phyloP scores from a whole-genome alignment of 1,140 invertebrate species.

The Drosophila baimaii region DNA sequence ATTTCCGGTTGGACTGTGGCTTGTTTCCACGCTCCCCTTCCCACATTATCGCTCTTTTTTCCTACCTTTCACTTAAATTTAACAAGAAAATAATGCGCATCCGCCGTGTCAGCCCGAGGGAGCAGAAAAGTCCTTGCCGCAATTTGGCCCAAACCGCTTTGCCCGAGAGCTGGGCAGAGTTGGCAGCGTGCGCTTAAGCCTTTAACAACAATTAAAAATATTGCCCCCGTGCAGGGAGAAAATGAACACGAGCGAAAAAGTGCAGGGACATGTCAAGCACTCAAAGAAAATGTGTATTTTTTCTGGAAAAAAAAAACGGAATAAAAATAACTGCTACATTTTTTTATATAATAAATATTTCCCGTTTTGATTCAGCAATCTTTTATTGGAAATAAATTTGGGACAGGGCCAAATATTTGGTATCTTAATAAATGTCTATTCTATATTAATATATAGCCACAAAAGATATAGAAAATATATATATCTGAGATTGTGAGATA shows the following conservation, averaged over 20 bases:
- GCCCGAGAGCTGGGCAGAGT: neutral
- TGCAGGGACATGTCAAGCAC: slow-evolving; percentile 20
- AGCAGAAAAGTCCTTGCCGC: slow-evolving; percentile 37
- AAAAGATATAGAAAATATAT: neutral
- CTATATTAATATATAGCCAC: neutral
- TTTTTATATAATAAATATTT: neutral
- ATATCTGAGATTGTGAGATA: neutral
- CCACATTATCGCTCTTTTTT: neutral
- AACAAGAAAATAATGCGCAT: slow-evolving; percentile 44
- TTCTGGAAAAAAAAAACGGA: neutral
- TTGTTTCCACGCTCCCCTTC: slow-evolving; percentile 7
- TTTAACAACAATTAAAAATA: slow-evolving; percentile 82
- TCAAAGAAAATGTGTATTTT: slow-evolving; percentile 8
- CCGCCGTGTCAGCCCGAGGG: slow-evolving; percentile 26
- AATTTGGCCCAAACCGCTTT: slow-evolving; percentile 36
- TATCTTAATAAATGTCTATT: neutral
- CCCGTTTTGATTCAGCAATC: neutral
- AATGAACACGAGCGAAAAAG: slow-evolving; percentile 21
- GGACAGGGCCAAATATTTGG: neutral
- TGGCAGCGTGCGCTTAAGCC: slow-evolving; percentile 65
- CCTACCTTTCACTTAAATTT: slow-evolving; percentile 29
- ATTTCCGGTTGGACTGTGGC: slow-evolving; percentile 33
- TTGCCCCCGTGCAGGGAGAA: slow-evolving; percentile 48
- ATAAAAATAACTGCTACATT: neutral
- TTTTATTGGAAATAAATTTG: neutral